phyloP scores from a whole-genome alignment of 92 coral and sea anemone species.

The Chrysogorgia sp. region DNA sequence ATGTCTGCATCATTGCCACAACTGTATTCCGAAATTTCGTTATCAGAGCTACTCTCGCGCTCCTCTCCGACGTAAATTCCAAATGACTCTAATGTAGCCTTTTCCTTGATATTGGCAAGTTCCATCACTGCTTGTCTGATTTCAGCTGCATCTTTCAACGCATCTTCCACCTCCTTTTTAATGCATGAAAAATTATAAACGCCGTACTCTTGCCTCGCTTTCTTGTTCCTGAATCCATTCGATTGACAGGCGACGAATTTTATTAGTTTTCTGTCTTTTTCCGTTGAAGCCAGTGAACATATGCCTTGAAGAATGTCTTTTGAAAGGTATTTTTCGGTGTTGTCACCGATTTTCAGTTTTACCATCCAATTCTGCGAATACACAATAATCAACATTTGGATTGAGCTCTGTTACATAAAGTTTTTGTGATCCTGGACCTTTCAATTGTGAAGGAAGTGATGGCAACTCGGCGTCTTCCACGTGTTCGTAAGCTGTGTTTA shows the following conservation, averaged over 20 bases:
- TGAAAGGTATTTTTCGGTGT: not conserved
- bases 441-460: too few species aligned
- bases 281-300: constrained; percentile 16
- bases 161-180: constrained; percentile 26
- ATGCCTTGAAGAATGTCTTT: not conserved
- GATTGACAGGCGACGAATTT: constrained; percentile 20
- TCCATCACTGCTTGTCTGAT: constrained; percentile 29
- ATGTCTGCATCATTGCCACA: constrained; percentile 30
- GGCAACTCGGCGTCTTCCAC: too few species aligned
- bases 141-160: constrained; percentile 35
- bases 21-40: constrained; percentile 5
- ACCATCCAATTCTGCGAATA: constrained; percentile 19
- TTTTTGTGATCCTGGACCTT: constrained; percentile 68
- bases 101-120: constrained; percentile 38
- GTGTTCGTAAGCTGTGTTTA: too few species aligned
- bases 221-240: constrained; percentile 13
- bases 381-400: constrained; percentile 35
- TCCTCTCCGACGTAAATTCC: constrained; percentile 55
- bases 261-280: constrained; percentile 18
- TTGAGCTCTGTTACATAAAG: constrained; percentile 60
- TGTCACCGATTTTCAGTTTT: constrained; percentile 18
- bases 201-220: constrained; percentile 33
- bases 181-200: constrained; percentile 9
- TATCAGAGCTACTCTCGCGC: constrained; percentile 28
- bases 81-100: constrained; percentile 52